phyloP scores from a whole-genome alignment of 2,888 invertebrate species.

The Leucophenga maculata region DNA sequence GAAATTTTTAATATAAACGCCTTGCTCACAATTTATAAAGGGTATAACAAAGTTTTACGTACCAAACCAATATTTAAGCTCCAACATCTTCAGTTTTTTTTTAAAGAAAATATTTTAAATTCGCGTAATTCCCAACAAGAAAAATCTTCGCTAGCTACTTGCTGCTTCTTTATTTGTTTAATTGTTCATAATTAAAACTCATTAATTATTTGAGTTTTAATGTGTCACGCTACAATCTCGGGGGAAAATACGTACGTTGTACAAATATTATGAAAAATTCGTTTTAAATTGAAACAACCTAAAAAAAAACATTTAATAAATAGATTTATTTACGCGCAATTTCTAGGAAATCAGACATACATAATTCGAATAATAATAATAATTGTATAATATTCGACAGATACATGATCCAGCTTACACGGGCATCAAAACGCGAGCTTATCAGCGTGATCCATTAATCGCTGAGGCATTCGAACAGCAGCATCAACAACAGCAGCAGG shows the following conservation, averaged over 20 bases:
- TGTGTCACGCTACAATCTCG: background rate
- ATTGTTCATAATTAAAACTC: slow-evolving; percentile 23
- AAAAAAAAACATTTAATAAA: background rate
- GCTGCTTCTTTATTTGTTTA: slow-evolving; percentile 4
- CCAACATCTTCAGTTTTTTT: too few relatives aligned
- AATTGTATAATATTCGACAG: slow-evolving; percentile 48
- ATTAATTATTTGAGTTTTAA: background rate
- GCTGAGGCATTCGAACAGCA: slow-evolving; percentile 39
- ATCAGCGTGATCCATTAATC: slow-evolving; percentile 55
- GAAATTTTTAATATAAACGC: too few relatives aligned
- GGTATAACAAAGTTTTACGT: too few relatives aligned
- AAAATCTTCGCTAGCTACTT: background rate
- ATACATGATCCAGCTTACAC: slow-evolving; percentile 50
- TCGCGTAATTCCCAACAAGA: too few relatives aligned
- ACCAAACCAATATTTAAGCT: too few relatives aligned
- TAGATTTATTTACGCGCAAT: background rate
- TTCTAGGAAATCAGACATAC: slow-evolving; percentile 9
- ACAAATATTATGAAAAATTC: slow-evolving; percentile 9
- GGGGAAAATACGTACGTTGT: background rate
- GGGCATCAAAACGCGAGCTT: slow-evolving; percentile 53
- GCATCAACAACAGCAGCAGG: slow-evolving; percentile 33
- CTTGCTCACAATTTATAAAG: too few relatives aligned
- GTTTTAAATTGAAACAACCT: background rate
- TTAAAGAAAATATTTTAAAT: too few relatives aligned
- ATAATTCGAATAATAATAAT: slow-evolving; percentile 9